Evolutionary conservation across 2,113 vertebrate species (phyloP).

Genomic region (Anguilla japonica): DNA sequence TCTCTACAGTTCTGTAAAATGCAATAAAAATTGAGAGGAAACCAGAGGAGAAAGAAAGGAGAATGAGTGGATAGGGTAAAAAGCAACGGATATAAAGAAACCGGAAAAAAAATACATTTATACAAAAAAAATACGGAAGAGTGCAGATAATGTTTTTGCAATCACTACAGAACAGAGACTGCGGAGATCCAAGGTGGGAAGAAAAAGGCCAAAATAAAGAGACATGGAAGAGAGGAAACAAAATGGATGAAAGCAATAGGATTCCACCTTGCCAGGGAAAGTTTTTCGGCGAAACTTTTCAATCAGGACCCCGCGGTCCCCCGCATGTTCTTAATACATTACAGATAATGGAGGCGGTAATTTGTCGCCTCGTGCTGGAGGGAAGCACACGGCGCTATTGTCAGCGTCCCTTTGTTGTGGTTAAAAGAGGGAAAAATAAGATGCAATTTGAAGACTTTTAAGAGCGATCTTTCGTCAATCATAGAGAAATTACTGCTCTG

Average conservation of each 20-base stretch:
- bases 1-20: background rate
- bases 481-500: conserved; percentile 73
- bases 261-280: conserved; percentile 25
- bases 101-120: background rate
- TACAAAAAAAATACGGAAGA: background rate
- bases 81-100: conserved; percentile 7
- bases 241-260: background rate
- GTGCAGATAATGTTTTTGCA: background rate
- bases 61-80: background rate
- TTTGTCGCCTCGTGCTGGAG: conserved; percentile 59
- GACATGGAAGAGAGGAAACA: background rate
- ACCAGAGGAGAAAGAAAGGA: background rate
- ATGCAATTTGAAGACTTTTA: conserved; percentile 81
- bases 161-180: background rate
- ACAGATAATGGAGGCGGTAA: conserved; percentile 68
- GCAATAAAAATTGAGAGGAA: background rate
- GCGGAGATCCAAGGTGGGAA: background rate
- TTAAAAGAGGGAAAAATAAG: conserved; percentile 78
- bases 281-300: conserved; percentile 63
- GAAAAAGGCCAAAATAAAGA: background rate
- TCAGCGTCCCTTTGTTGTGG: conserved; percentile 71
- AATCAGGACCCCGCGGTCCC: conserved; percentile 57
- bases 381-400: conserved; percentile 75
- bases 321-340: conserved; percentile 65
- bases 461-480: conserved; percentile 76